Evolutionary conservation across 2,113 vertebrate genomes (phyloP).

Genomic region (rat (Rattus norvegicus)): DNA sequence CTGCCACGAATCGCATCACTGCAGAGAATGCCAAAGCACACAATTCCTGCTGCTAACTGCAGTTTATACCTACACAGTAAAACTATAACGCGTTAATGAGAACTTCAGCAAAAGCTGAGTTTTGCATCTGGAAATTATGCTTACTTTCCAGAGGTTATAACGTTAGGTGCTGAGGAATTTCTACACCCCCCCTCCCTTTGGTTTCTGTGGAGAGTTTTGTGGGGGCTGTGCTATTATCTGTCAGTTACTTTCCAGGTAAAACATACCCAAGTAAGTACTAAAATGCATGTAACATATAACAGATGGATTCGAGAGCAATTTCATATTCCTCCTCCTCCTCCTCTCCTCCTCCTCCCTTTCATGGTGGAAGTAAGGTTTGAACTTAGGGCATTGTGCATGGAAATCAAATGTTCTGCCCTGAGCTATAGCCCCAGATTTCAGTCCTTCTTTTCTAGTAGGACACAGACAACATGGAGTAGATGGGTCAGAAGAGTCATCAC

Average conservation of each 20-base stretch:
- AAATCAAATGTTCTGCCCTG: neutral
- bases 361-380: neutral
- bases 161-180: neutral
- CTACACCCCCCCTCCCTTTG: slow-evolving; percentile 43
- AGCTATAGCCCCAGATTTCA: neutral
- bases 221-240: neutral
- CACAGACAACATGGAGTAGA: neutral
- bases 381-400: too few species aligned
- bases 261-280: slow-evolving; percentile 1
- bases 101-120: slow-evolving; percentile 1
- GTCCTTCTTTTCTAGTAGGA: neutral
- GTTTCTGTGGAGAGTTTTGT: slow-evolving; percentile 10
- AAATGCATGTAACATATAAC: slow-evolving; percentile 47
- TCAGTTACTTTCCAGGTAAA: neutral
- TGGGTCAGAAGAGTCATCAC: neutral
- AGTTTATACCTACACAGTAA: neutral
- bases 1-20: neutral
- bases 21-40: neutral
- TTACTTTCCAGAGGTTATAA: slow-evolving; percentile 49
- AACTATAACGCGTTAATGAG: neutral
- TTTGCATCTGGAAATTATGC: slow-evolving; percentile 38
- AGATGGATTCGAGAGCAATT: neutral
- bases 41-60: slow-evolving; percentile 1
- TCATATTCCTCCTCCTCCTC: neutral
- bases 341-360: neutral